Evolutionary conservation across 2,888 invertebrate species (phyloP).

Genomic region (Torymus aiolomorphi): DNA sequence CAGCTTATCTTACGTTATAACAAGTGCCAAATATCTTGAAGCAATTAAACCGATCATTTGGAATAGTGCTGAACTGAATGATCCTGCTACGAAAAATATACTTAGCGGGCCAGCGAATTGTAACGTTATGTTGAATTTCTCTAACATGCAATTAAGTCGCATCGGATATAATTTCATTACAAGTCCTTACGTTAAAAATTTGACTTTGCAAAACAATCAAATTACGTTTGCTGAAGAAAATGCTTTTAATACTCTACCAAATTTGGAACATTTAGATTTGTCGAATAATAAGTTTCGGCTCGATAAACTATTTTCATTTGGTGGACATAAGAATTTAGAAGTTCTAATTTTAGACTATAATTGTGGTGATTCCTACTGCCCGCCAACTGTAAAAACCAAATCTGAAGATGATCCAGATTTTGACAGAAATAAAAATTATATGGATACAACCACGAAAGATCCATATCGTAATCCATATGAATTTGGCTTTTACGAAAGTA

Average conservation of each 20-base stretch:
- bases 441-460: too few relatives aligned
- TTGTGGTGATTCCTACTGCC: not conserved
- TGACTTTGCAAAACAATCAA: constrained; percentile 54
- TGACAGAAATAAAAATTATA: too few relatives aligned
- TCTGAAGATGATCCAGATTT: too few relatives aligned
- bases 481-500: too few relatives aligned
- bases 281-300: constrained; percentile 61
- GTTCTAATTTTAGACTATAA: constrained; percentile 47
- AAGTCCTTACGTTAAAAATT: constrained; percentile 51
- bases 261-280: constrained; percentile 61
- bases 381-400: too few relatives aligned
- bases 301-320: constrained; percentile 32
- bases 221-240: constrained; percentile 54
- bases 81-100: too few relatives aligned
- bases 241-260: constrained; percentile 60
- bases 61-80: too few relatives aligned
- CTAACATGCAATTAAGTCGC: not conserved
- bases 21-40: too few relatives aligned
- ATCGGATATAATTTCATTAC: constrained; percentile 31
- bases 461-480: too few relatives aligned
- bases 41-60: too few relatives aligned
- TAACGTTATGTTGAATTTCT: constrained; percentile 11
- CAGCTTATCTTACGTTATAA: too few relatives aligned
- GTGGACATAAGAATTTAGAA: constrained; percentile 17
- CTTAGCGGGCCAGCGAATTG: too few relatives aligned